Percentiles rank a stretch among this genome's conserved stretches.
Conservation (phyloP, 2,113 vertebrate genomes). For the Pimephales promelas region DNA sequence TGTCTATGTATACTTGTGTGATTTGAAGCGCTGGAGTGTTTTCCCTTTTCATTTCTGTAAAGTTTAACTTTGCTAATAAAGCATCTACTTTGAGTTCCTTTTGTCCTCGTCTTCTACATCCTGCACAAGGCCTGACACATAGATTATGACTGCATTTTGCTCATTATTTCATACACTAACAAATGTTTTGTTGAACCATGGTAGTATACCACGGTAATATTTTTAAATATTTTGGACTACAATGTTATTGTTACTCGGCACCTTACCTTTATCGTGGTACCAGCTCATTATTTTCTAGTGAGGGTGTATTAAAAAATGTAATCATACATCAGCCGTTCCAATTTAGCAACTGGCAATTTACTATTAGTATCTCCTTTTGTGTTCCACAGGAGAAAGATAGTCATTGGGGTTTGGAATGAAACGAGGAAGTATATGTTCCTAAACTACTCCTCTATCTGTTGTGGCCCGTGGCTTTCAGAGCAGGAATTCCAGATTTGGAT, state of each 20-base stretch:
- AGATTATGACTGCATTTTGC: background rate
- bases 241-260: background rate
- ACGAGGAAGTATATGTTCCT: background rate
- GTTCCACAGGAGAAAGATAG: background rate
- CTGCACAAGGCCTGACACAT: too few species aligned
- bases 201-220: too few species aligned
- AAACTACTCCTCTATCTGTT: background rate
- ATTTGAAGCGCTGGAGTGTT: too few species aligned
- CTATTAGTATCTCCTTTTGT: background rate
- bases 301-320: background rate
- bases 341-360: background rate
- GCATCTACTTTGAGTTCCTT: too few species aligned
- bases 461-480: background rate
- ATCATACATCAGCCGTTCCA: background rate
- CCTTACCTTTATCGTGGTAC: background rate
- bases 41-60: too few species aligned
- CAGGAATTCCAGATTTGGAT: constrained; percentile 15
- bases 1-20: too few species aligned
- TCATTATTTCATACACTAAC: background rate
- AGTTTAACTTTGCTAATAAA: too few species aligned
- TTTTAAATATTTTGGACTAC: background rate
- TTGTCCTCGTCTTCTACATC: too few species aligned
- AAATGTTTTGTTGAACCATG: background rate
- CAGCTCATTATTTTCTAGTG: background rate
- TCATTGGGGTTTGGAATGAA: background rate